Percentiles rank a stretch among this genome's conserved stretches.
phyloP scores from a whole-genome alignment of 2,797 vertebrate genomes.

The Natrix natrix region DNA sequence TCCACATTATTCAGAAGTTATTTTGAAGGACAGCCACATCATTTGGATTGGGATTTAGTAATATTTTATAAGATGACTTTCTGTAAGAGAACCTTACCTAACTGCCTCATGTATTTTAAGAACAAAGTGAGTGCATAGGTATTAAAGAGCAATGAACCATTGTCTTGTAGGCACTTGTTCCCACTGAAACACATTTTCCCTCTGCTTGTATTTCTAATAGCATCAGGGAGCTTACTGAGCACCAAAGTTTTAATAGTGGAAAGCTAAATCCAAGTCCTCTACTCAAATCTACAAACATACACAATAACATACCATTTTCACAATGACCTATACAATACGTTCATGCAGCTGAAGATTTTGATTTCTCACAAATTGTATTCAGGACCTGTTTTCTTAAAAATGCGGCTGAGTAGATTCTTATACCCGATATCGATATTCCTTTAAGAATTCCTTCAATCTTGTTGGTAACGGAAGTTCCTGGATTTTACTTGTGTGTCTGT shows the following conservation, averaged over 20 bases:
- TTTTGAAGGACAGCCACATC: background rate
- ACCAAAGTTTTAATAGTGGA: conserved; percentile 43
- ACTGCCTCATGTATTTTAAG: background rate
- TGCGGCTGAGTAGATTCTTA: conserved; percentile 72
- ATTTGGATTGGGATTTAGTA: background rate
- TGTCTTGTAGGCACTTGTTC: background rate
- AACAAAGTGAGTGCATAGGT: background rate
- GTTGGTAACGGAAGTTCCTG: conserved; percentile 89
- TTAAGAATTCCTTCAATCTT: conserved; percentile 90
- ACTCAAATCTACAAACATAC: conserved; percentile 2
- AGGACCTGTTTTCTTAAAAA: conserved; percentile 49
- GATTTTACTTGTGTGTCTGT: conserved; percentile 80
- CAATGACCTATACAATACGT: conserved; percentile 45
- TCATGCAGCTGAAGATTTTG: conserved; percentile 56
- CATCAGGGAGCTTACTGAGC: conserved; percentile 18
- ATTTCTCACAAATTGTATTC: conserved; percentile 66
- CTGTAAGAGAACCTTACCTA: background rate
- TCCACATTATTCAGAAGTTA: background rate
- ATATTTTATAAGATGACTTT: background rate
- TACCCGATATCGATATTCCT: conserved; percentile 89
- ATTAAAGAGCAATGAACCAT: no score
- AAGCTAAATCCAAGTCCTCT: conserved; percentile 55
- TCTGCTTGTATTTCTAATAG: background rate
- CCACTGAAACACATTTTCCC: background rate
- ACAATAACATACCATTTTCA: conserved; percentile 41